These are phyloP conservation scores for Seira sanloemensis DNA, from an alignment of 2,888 invertebrate species.

Conservation along the genomic window DNA sequence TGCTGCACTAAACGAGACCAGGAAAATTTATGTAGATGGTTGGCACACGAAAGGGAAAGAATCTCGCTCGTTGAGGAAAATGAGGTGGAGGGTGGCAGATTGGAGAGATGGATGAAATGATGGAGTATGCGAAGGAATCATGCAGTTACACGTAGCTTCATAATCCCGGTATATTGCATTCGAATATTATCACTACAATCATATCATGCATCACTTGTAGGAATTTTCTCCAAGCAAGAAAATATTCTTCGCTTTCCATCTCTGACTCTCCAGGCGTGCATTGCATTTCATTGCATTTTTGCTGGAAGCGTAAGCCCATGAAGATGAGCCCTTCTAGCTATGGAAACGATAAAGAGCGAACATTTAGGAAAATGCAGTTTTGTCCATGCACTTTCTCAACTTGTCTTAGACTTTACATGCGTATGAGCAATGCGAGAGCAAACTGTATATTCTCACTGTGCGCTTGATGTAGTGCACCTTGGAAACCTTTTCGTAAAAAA, in stretches of 20 bases:
- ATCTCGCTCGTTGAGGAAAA: neutral
- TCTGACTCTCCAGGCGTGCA: slow-evolving; percentile 36
- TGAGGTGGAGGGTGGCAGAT: slow-evolving; percentile 47
- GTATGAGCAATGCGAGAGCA: too few species aligned
- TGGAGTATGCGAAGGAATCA: slow-evolving; percentile 43
- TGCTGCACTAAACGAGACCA: neutral
- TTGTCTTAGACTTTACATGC: too few species aligned
- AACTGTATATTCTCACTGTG: too few species aligned
- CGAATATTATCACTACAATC: neutral
- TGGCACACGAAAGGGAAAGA: slow-evolving; percentile 26
- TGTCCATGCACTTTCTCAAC: neutral
- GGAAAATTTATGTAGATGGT: neutral
- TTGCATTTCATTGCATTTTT: slow-evolving; percentile 46
- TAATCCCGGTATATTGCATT: neutral
- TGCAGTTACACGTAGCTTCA: slow-evolving; percentile 13
- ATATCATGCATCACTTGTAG: neutral
- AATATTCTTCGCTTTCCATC: slow-evolving; percentile 35
- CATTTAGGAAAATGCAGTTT: neutral
- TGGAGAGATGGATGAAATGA: slow-evolving; percentile 52
- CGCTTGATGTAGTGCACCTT: too few species aligned
- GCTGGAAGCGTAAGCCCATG: neutral
- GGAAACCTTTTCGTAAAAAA: too few species aligned
- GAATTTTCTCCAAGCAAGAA: slow-evolving; percentile 10
- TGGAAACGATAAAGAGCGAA: too few species aligned
- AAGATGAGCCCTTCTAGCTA: neutral